A percentile compares a stretch with the other conserved stretches of the same genome.
Evolutionary conservation across 2,888 invertebrate genomes (phyloP).

Genomic region (Noctua fimbriata): DNA sequence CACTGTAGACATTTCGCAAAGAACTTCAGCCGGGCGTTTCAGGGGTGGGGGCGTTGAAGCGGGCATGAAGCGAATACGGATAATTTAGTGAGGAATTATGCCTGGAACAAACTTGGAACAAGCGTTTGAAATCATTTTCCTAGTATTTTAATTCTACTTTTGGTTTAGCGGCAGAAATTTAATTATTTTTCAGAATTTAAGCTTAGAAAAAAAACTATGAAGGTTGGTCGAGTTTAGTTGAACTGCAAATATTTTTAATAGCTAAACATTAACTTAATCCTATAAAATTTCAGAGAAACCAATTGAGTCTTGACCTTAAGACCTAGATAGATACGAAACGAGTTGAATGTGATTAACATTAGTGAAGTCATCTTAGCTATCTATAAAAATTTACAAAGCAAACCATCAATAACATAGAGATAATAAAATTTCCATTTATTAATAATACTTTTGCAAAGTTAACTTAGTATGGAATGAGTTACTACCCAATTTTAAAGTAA

Average conservation of each 20-base stretch:
- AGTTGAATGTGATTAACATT: neutral
- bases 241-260: too few species aligned
- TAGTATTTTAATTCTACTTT: slow-evolving; percentile 34
- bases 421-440: too few species aligned
- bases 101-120: slow-evolving; percentile 78
- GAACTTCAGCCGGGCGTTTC: slow-evolving; percentile 79
- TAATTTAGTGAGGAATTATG: slow-evolving; percentile 88
- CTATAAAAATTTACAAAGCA: neutral
- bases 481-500: neutral
- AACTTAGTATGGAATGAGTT: neutral
- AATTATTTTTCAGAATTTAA: neutral
- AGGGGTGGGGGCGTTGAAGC: slow-evolving; percentile 80
- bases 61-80: slow-evolving; percentile 83
- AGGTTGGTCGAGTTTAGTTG: neutral
- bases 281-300: neutral
- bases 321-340: neutral
- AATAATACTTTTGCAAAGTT: too few species aligned
- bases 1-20: slow-evolving; percentile 90
- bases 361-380: neutral
- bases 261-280: too few species aligned
- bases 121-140: slow-evolving; percentile 67
- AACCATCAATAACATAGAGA: neutral
- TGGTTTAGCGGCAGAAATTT: neutral
- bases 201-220: neutral
- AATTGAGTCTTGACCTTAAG: neutral